These are phyloP conservation scores for Molossus molossus DNA, from an alignment of 2,797 vertebrate genomes.

Conservation along the genomic window DNA sequence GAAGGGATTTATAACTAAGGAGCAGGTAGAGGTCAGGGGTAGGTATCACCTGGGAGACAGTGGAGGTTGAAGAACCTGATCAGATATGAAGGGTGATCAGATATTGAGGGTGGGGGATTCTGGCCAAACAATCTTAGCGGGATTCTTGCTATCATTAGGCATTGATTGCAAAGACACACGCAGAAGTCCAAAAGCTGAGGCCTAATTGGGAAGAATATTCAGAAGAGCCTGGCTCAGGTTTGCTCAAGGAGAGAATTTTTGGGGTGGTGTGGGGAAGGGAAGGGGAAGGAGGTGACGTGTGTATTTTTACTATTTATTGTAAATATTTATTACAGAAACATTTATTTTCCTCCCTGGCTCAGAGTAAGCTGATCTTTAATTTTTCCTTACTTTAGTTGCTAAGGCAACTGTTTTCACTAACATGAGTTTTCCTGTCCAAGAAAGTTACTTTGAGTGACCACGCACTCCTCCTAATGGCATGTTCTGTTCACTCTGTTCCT, in stretches of 20 bases:
- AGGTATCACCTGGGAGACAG: neutral
- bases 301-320: neutral
- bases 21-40: neutral
- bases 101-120: neutral
- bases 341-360: constrained; percentile 43
- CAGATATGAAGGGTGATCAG: neutral
- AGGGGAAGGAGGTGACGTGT: neutral
- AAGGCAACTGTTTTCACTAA: constrained; percentile 35
- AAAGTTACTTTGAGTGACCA: constrained; percentile 41
- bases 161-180: neutral
- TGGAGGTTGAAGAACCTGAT: neutral
- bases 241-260: neutral
- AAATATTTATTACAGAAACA: neutral
- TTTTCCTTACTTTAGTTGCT: constrained; percentile 76
- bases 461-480: constrained; percentile 33
- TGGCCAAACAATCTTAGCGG: neutral
- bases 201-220: neutral
- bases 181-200: neutral
- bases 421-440: constrained; percentile 60
- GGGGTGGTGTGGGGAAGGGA: too few species aligned
- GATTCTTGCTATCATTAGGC: neutral
- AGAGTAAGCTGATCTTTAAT: neutral
- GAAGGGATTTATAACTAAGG: neutral
- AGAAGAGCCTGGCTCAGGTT: neutral
- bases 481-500: constrained; percentile 62